Evolutionary conservation across 2,888 invertebrate species (phyloP).

Genomic region (Athrips mouffetella): DNA sequence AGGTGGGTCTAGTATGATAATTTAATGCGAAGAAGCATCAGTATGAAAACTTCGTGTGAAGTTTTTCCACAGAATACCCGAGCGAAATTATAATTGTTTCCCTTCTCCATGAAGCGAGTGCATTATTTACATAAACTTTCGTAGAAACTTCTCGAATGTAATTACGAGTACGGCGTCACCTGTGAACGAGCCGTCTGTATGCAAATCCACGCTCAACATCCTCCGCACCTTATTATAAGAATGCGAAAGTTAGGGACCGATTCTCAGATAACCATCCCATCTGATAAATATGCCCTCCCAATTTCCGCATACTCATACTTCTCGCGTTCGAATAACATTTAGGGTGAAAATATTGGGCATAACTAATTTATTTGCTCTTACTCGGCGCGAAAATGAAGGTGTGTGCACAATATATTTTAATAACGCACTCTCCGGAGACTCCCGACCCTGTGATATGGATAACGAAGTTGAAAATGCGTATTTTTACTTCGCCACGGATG

Average conservation of each 20-base stretch:
- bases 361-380: constrained; percentile 68
- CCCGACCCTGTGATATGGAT: constrained; percentile 55
- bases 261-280: constrained; percentile 54
- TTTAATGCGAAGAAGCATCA: constrained; percentile 8
- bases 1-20: too few relatives aligned
- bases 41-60: constrained; percentile 1
- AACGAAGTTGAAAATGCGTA: constrained; percentile 64
- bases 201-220: constrained; percentile 64
- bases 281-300: constrained; percentile 70
- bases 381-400: constrained; percentile 55
- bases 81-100: constrained; percentile 13
- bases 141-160: constrained; percentile 61
- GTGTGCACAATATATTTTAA: constrained; percentile 73
- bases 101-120: constrained; percentile 28
- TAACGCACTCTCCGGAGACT: constrained; percentile 66
- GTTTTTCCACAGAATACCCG: not conserved
- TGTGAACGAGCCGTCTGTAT: constrained; percentile 62
- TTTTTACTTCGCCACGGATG: constrained; percentile 58
- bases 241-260: constrained; percentile 46
- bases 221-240: constrained; percentile 71
- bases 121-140: constrained; percentile 63
- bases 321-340: constrained; percentile 63
- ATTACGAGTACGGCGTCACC: constrained; percentile 67
- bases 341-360: constrained; percentile 71
- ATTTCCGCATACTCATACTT: constrained; percentile 67